Base-by-base conservation (phyloP, 2,797 vertebrate genomes). In the Sarcoramphus papa region DNA sequence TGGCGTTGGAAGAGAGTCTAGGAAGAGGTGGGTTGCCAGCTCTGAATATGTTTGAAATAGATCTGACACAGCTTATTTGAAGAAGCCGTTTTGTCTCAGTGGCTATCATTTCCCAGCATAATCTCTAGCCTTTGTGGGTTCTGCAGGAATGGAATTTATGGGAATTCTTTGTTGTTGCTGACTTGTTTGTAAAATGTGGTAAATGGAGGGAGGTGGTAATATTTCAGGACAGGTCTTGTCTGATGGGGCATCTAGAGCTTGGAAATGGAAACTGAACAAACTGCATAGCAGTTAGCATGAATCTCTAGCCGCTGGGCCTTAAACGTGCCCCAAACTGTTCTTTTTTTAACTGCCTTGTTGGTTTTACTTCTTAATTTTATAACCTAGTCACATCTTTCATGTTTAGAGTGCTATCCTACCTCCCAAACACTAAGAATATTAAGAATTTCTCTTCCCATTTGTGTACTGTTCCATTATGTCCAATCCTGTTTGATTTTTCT, bases 241-340 rank as follows among this genome's bases (percentile, higher is more conserved):
- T 59, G 70, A 40, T 64, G 67, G 48, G 12, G 6, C 24, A 60
- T 40, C 60, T 56, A 45, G 47, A 63, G 18, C 35, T 92, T 90
- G 76, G 41, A 76, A 85, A 63, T 67, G 31, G 35, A 45, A 94
- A 30, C 51, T 7, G 67, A 73, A 67, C 43, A 67, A 67, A 41
- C 12, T 51, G 20, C 0, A 0, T 10, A 48, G 33, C 18, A 69
- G n/a, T 82, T 65, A 76, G 7, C 18, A 33, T 20, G 23, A 69
- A 41, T 79, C 9, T 35, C 12, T 51, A 41, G 37, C 25, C 3
- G 5, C 35, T 0, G 0, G 51, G 27, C 27, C 15, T 47, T 76
- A 85, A 79, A 74, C 8, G 4, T 48, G 30, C 21, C 33, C 24
- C 11, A 62, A 8, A 40, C 19, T 22, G 1, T 33, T 73, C 1